Conservation (phyloP, 92 coral and sea anemone species). For the Heliopora coerulea region DNA sequence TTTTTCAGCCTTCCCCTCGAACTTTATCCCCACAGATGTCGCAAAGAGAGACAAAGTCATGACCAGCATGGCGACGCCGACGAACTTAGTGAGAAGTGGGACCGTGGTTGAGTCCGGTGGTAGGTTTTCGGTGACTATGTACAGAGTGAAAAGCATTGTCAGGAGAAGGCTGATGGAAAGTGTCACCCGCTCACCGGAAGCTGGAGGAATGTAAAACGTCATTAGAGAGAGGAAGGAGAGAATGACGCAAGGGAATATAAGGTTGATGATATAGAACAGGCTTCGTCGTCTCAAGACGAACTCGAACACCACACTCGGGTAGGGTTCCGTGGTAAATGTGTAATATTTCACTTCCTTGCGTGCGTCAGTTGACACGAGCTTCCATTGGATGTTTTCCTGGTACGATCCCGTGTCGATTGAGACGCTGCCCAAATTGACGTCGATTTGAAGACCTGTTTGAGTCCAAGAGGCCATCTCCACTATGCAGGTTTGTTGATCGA, state of each 20-base stretch:
- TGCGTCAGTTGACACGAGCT: slow-evolving; percentile 54
- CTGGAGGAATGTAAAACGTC: slow-evolving; percentile 67
- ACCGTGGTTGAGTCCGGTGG: slow-evolving; percentile 47
- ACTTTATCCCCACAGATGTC: slow-evolving; percentile 18
- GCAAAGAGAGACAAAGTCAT: slow-evolving; percentile 26
- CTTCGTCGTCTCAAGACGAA: slow-evolving; percentile 66
- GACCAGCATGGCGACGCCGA: slow-evolving; percentile 33
- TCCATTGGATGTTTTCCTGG: slow-evolving; percentile 72
- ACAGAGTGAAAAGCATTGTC: slow-evolving; percentile 57
- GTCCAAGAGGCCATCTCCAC: slow-evolving; percentile 82
- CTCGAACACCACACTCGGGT: slow-evolving; percentile 55
- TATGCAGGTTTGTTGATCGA: slow-evolving; percentile 64
- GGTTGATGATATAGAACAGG: slow-evolving; percentile 67
- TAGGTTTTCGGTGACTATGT: slow-evolving; percentile 62
- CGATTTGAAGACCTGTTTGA: slow-evolving; percentile 51
- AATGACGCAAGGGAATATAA: slow-evolving; percentile 69
- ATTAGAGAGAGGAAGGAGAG: slow-evolving; percentile 69
- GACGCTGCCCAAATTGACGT: slow-evolving; percentile 57
- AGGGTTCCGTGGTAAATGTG: slow-evolving; percentile 38
- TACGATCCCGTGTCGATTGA: slow-evolving; percentile 66
- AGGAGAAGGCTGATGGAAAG: slow-evolving; percentile 57
- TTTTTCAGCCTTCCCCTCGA: slow-evolving; percentile 1
- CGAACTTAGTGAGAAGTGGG: slow-evolving; percentile 22
- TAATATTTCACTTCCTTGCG: slow-evolving; percentile 25
- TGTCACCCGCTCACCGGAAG: slow-evolving; percentile 65